Evolutionary conservation across 2,113 vertebrate species (phyloP).

Genomic region (Lagenorhynchus albirostris): DNA sequence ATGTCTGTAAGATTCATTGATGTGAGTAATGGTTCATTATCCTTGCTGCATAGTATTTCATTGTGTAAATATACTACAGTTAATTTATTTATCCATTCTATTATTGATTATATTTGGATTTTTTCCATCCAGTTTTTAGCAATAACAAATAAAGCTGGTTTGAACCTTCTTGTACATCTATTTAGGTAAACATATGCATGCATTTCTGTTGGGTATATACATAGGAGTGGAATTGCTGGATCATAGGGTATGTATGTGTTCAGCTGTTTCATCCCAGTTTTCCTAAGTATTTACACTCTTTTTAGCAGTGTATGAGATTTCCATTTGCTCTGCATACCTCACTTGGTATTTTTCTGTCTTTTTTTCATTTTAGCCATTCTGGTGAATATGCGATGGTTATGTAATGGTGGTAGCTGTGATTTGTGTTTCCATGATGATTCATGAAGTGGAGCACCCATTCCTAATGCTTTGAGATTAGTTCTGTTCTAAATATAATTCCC

Average conservation of each 20-base stretch:
- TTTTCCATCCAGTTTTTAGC: background rate
- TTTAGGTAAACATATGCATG: background rate
- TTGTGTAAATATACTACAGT: background rate
- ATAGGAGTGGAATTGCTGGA: background rate
- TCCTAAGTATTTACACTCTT: background rate
- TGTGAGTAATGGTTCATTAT: background rate
- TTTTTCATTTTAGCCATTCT: background rate
- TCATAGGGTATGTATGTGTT: background rate
- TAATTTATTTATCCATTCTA: background rate
- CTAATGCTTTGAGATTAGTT: background rate
- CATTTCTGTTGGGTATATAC: background rate
- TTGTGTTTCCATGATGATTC: constrained; percentile 12
- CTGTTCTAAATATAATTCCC: background rate
- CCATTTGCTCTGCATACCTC: background rate
- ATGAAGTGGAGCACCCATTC: background rate
- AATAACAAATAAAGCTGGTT: background rate
- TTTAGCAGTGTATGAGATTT: background rate
- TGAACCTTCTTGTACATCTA: background rate
- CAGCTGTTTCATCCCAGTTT: background rate
- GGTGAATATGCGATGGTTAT: background rate
- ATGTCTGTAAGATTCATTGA: background rate
- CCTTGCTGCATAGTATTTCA: background rate
- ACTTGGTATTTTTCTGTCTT: background rate
- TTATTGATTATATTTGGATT: background rate
- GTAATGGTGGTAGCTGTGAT: background rate